Percentiles rank a stretch among this genome's conserved stretches.
These are phyloP conservation scores for Perca flavescens DNA, from an alignment of 2,113 vertebrate species.

Conservation along the genomic window DNA sequence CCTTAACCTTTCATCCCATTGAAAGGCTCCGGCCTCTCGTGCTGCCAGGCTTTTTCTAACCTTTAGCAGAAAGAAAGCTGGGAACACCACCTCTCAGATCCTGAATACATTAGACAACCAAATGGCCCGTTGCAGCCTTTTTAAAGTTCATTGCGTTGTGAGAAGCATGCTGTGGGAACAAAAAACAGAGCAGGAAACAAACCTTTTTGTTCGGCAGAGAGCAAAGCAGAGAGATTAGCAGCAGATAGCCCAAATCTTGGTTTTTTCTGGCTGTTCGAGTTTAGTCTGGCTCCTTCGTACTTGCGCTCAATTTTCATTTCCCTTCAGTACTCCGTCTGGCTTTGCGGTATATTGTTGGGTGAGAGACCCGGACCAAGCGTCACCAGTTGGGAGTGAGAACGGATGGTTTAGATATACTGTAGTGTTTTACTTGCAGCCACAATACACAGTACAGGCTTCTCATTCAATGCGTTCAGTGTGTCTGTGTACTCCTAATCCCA, in stretches of 20 bases:
- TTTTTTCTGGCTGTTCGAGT: no score
- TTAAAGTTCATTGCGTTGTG: constrained; percentile 50
- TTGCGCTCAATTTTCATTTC: no score
- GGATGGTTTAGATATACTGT: no score
- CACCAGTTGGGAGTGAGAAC: no score
- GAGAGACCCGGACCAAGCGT: no score
- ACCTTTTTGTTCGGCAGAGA: constrained; percentile 3
- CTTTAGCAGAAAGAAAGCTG: constrained; percentile 57
- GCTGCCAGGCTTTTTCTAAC: constrained; percentile 39
- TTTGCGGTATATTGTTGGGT: no score
- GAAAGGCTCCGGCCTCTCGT: constrained; percentile 15
- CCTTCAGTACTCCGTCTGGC: no score
- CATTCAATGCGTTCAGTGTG: no score
- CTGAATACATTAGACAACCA: constrained; percentile 13
- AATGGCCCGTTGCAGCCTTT: constrained; percentile 10
- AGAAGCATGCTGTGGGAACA: background rate
- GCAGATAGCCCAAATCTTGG: background rate
- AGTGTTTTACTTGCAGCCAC: no score
- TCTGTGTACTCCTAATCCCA: no score
- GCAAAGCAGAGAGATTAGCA: background rate
- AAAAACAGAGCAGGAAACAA: background rate
- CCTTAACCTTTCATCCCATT: constrained; percentile 55
- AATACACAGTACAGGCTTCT: no score
- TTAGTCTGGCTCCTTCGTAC: no score
- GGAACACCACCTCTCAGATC: constrained; percentile 14